A percentile compares a stretch with the other conserved stretches of the same genome.
Evolutionary conservation across 2,113 vertebrate species (phyloP).

Genomic region (Sylvietta virens): DNA sequence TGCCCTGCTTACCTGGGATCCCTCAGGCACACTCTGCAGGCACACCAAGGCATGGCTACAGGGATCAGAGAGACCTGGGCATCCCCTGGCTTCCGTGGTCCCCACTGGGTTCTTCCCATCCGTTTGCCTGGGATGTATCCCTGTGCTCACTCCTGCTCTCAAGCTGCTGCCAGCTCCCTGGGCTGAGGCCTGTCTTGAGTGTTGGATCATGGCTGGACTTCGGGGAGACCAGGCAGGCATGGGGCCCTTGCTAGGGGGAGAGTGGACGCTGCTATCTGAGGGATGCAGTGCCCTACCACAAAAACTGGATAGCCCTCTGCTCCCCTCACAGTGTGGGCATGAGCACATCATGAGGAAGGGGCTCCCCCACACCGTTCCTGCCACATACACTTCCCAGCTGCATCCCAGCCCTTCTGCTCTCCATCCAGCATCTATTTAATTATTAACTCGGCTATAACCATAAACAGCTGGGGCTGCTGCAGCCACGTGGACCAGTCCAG

Average conservation of each 20-base stretch:
- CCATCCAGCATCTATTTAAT: conserved; percentile 67
- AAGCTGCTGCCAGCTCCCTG: not conserved
- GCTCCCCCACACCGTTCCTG: not conserved
- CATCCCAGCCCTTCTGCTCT: conserved; percentile 54
- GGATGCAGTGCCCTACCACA: not conserved
- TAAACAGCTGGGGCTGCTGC: conserved; percentile 63
- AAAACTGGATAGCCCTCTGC: not conserved
- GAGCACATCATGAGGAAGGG: not conserved
- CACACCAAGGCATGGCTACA: accelerated
- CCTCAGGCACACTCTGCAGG: accelerated
- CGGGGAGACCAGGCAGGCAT: not conserved
- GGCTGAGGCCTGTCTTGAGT: not conserved
- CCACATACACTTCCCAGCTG: conserved; percentile 49
- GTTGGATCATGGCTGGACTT: not conserved
- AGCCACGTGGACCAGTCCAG: conserved; percentile 58
- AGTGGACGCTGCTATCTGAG: not conserved
- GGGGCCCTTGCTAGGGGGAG: not conserved
- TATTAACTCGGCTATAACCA: conserved; percentile 65
- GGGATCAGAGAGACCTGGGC: not conserved
- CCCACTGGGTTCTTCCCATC: not conserved
- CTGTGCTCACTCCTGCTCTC: not conserved
- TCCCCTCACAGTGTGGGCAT: accelerated
- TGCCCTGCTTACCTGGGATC: not conserved
- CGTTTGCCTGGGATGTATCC: accelerated
- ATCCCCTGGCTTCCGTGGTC: accelerated